Evolutionary conservation across 2,888 invertebrate genomes (phyloP), one percentile per base, ranked within the genome.

Genomic region (Hirtodrosophila cameraria): DNA sequence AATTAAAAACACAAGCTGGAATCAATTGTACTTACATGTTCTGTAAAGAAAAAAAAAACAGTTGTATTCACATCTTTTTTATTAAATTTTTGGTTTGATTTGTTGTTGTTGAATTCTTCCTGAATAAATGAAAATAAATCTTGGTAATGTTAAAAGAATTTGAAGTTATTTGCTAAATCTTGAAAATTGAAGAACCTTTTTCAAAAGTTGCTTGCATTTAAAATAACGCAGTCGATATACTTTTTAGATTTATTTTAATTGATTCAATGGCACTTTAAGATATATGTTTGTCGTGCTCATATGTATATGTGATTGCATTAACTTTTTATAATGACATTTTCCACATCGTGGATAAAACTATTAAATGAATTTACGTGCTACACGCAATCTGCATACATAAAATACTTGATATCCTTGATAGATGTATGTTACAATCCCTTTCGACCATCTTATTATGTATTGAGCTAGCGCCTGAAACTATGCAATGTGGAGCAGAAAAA

Each of bases 311-410:
- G 49, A 43, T n/a, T n/a, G n/a, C n/a, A 13, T 28, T 20, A 49
- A 57, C 43, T 64, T 54, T 35, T 52, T 50, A 45, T 28, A 54
- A 59, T 60, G 53, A 58, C 30, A 53, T 70, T 63, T 52, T 20
- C 42, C 69, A n/a, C n/a, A 71, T 42, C 52, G 61, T 54, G 59
- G 65, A 77, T 64, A 59, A 65, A 57, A 72, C 73, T 75, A 84
- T 87, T 80, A 86, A 88, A 62, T 72, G 64, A 71, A 66, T 86
- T 86, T 85, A 82, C 86, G 75, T 70, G 83, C 72, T 68, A 74
- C 71, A 86, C 88, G 86, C 83, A 80, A 75, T 78, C 62, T 74
- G 88, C 85, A 86, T 88, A 72, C 87, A 71, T 77, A 84, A 76
- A 77, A 66, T 63, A 36, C 55, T 25, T 36, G 48, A 49, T 46